Evolutionary conservation across 2,113 vertebrate genomes (phyloP), one percentile per base, ranked within the genome.

Genomic region (Pygathrix nemaeus): DNA sequence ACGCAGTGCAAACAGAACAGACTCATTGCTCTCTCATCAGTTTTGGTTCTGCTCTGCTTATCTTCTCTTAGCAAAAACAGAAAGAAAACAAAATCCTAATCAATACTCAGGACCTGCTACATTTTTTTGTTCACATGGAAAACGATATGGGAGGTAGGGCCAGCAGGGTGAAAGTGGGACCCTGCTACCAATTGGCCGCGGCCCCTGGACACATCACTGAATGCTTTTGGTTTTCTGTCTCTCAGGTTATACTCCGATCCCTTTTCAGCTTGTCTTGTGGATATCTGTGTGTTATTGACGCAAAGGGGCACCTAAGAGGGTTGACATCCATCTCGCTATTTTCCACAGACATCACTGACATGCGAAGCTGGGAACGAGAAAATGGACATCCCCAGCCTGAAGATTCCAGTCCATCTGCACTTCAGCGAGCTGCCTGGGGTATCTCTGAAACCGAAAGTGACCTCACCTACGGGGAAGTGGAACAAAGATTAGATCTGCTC

Each of bases 401-500:
- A 94, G 99, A 99, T 86, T 98, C 99, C 75, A 98, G 99, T 94
- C 99, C 99, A 57, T 98, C 99, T 52, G 98, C 96, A 45, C 97
- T 98, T 95, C 99, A 99, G 82, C 98, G 98, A 45, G 98, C 99
- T 80, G 98, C 99, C 40, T 99, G 99, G 98, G 99, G 99, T 2
- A 98, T 99, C 50, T 99, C 99, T 59, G 99, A 99, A 97, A 99
- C 99, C 9, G 99, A 99, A 98, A 99, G 99, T 27, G 99, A 99
- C 92, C 98, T 99, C 97, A 99, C 99, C 32, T 99, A 99, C 0
- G 99, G 99, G 70, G 99, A 99, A 98, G 99, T 99, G 97, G 99
- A 99, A 95, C 99, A 99, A 97, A 99, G 99, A 96, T 97, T 99
- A 97, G 99, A 99, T 99, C 98, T 99, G 97, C 99, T 99, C 93